Conservation (phyloP, 2,888 invertebrate species). For the Lasioglossum vierecki region DNA sequence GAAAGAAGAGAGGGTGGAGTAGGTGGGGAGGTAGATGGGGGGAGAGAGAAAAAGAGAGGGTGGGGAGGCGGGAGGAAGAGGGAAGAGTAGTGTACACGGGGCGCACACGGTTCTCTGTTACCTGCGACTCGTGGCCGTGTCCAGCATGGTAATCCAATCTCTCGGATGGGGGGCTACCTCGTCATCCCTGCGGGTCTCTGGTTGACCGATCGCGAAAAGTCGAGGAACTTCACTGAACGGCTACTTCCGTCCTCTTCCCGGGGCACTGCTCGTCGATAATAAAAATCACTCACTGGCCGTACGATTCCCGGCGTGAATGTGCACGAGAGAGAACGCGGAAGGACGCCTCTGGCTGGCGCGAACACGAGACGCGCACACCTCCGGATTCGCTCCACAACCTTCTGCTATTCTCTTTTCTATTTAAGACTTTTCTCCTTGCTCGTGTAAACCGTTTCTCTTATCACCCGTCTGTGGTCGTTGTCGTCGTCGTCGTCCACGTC, state of each 20-base stretch:
- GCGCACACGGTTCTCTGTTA: conserved; percentile 71
- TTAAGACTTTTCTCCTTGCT: too few relatives aligned
- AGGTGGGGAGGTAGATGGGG: not conserved
- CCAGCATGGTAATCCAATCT: conserved; percentile 80
- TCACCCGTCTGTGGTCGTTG: not conserved
- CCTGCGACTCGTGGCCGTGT: conserved; percentile 80
- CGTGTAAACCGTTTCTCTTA: not conserved
- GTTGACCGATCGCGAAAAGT: conserved; percentile 55
- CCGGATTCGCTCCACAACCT: conserved; percentile 38
- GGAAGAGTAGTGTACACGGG: conserved; percentile 49
- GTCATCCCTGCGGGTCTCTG: conserved; percentile 65
- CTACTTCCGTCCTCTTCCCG: conserved; percentile 42
- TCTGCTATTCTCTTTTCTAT: conserved; percentile 16
- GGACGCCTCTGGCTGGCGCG: conserved; percentile 61
- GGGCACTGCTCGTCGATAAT: conserved; percentile 49
- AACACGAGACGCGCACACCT: conserved; percentile 50
- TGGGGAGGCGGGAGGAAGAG: not conserved
- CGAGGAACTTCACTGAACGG: conserved; percentile 59
- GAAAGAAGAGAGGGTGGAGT: conserved; percentile 36
- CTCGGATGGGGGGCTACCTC: conserved; percentile 63
- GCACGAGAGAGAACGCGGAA: conserved; percentile 62
- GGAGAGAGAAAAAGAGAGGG: conserved; percentile 14
- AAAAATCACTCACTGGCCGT: conserved; percentile 57
- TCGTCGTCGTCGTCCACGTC: not conserved
- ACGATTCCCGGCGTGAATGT: conserved; percentile 24